Conservation (phyloP, 2,797 vertebrate species). For the Paedocypris micromegethes region DNA sequence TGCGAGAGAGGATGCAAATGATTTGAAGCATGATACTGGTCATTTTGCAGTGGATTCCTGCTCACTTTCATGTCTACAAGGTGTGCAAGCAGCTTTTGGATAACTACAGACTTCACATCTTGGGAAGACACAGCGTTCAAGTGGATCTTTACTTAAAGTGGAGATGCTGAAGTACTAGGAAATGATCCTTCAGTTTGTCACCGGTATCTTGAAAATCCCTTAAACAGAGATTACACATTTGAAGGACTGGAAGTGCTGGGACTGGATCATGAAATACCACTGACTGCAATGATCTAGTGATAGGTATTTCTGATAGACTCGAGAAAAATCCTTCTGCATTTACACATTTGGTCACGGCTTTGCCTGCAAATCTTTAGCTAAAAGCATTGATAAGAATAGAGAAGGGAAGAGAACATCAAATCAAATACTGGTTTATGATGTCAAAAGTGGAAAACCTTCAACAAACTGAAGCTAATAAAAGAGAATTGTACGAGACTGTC, state of each 20-base stretch:
- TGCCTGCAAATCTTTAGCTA: slow-evolving; percentile 9
- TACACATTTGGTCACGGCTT: slow-evolving; percentile 1
- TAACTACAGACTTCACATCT: too few relatives aligned
- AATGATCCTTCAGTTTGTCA: not conserved
- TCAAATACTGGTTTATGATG: slow-evolving; percentile 1
- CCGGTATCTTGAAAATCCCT: not conserved
- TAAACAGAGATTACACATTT: slow-evolving; percentile 2
- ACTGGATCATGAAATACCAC: not conserved
- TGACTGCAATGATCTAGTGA: not conserved
- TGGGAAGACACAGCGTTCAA: not conserved
- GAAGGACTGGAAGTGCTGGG: slow-evolving; percentile 3
- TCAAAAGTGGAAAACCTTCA: slow-evolving; percentile 2
- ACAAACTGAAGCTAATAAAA: not conserved
- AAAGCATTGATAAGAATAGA: not conserved
- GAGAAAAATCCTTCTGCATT: slow-evolving; percentile 12
- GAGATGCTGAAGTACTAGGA: not conserved
- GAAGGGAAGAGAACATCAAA: not conserved
- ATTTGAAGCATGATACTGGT: slow-evolving; percentile 3
- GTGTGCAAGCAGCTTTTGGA: too few relatives aligned
- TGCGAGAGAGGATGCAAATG: not conserved
- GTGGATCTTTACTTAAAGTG: not conserved
- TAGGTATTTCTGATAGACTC: not conserved
- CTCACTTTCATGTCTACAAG: too few relatives aligned
- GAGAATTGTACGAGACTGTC: too few relatives aligned
- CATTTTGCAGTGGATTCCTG: not conserved